These are phyloP conservation scores for Acanthurus tractus DNA, from an alignment of 2,797 vertebrate genomes.

Conservation along the genomic window DNA sequence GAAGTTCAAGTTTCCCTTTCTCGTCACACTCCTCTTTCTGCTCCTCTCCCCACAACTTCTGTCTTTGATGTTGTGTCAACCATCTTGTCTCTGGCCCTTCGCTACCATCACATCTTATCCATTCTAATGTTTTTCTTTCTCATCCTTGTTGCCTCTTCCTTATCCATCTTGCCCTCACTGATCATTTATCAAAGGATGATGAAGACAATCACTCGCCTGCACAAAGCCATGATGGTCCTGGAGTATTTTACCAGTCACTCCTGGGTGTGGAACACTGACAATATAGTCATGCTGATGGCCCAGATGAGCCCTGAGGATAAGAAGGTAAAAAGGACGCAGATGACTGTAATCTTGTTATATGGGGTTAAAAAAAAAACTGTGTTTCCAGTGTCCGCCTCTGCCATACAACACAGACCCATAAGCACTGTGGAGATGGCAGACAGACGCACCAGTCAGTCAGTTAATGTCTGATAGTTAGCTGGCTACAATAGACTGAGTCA, in stretches of 20 bases:
- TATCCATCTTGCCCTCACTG: not conserved
- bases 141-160: not conserved
- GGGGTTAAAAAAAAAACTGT: not conserved
- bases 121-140: not conserved
- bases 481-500: conserved; percentile 29
- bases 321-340: conserved; percentile 85
- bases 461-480: conserved; percentile 40
- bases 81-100: not conserved
- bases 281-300: conserved; percentile 92
- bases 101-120: not conserved
- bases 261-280: conserved; percentile 98
- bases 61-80: not conserved
- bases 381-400: not conserved
- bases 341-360: fast-evolving
- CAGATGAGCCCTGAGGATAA: conserved; percentile 93
- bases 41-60: not conserved
- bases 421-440: conserved; percentile 14
- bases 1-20: not conserved
- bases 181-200: conserved; percentile 91
- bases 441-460: conserved; percentile 9
- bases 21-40: not conserved
- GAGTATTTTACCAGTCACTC: conserved; percentile 99
- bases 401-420: not conserved
- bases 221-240: conserved; percentile 96
- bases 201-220: conserved; percentile 97